These are phyloP conservation scores for Caenorhabditis panamensis DNA, from an alignment of 2,888 invertebrate genomes.

Conservation along the genomic window DNA sequence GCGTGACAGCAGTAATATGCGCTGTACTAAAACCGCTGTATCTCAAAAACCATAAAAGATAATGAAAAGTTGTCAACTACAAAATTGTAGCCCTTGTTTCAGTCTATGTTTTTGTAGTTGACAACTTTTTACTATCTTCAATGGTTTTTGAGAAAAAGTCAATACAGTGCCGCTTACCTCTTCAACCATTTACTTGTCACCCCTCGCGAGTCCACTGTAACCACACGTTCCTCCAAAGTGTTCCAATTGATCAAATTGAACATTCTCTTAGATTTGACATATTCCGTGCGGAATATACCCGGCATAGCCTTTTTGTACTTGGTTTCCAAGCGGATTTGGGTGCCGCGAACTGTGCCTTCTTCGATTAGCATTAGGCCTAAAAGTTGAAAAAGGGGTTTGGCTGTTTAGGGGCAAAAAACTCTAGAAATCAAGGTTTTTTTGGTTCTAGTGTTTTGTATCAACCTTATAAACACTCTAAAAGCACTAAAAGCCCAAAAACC, in stretches of 20 bases:
- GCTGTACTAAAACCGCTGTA: too few relatives aligned
- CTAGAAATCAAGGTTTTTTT: too few relatives aligned
- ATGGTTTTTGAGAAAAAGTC: not conserved
- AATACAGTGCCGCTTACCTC: slow-evolving; percentile 47
- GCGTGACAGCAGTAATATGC: too few relatives aligned
- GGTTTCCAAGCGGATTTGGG: slow-evolving; percentile 67
- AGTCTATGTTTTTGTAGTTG: too few relatives aligned
- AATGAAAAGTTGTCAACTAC: too few relatives aligned
- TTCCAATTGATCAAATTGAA: slow-evolving; percentile 67
- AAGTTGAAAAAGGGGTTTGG: not conserved
- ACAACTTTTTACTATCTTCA: too few relatives aligned
- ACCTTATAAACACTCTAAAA: too few relatives aligned
- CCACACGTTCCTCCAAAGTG: slow-evolving; percentile 71
- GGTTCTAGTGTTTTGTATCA: too few relatives aligned
- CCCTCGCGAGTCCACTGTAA: slow-evolving; percentile 63
- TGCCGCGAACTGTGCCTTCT: slow-evolving; percentile 73
- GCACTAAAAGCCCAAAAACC: too few relatives aligned
- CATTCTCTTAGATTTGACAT: slow-evolving; percentile 66
- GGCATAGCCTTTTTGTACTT: slow-evolving; percentile 70
- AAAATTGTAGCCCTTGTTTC: too few relatives aligned
- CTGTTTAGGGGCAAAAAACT: too few relatives aligned
- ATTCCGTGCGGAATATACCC: slow-evolving; percentile 53
- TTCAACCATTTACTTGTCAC: slow-evolving; percentile 69
- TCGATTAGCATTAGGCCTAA: slow-evolving; percentile 77
- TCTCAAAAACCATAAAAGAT: too few relatives aligned